Conservation (phyloP, 2,888 invertebrate species). For the Metacarcinus magister region DNA sequence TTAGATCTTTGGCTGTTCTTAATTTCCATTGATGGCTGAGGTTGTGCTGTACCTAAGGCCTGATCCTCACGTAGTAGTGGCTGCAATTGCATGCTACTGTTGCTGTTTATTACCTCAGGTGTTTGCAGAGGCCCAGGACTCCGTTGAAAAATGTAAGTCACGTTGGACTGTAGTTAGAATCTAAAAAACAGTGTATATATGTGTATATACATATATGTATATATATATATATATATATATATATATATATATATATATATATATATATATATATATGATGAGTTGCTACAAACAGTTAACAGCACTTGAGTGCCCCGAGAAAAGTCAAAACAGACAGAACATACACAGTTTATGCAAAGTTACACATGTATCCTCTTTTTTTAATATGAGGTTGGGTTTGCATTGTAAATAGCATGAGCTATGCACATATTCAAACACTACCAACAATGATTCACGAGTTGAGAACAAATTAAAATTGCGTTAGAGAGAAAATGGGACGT, state of each 20-base stretch:
- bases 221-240: slow-evolving; percentile 62
- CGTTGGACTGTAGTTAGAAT: slow-evolving; percentile 47
- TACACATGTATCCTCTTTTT: neutral
- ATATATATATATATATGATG: slow-evolving; percentile 53
- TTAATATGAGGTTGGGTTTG: neutral
- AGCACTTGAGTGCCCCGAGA: neutral
- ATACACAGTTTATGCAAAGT: neutral
- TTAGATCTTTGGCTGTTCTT: slow-evolving; percentile 76
- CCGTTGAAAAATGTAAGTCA: slow-evolving; percentile 66
- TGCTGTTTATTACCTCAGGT: slow-evolving; percentile 62
- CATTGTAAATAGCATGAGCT: too few relatives aligned
- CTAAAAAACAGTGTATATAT: slow-evolving; percentile 50
- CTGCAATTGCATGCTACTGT: slow-evolving; percentile 69
- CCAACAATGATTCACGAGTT: too few relatives aligned
- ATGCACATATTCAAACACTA: too few relatives aligned
- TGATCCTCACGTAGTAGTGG: slow-evolving; percentile 74
- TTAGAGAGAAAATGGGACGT: too few relatives aligned
- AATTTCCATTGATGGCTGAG: slow-evolving; percentile 74
- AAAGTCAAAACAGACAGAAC: neutral
- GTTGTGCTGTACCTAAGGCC: slow-evolving; percentile 72
- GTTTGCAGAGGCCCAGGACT: slow-evolving; percentile 67
- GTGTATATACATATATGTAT: slow-evolving; percentile 69
- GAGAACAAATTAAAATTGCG: too few relatives aligned
- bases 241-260: neutral
- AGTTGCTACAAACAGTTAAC: neutral